Percentiles rank a stretch among this genome's conserved stretches.
These are phyloP conservation scores for Sterna hirundo DNA, from an alignment of 2,113 vertebrate species.

Conservation along the genomic window DNA sequence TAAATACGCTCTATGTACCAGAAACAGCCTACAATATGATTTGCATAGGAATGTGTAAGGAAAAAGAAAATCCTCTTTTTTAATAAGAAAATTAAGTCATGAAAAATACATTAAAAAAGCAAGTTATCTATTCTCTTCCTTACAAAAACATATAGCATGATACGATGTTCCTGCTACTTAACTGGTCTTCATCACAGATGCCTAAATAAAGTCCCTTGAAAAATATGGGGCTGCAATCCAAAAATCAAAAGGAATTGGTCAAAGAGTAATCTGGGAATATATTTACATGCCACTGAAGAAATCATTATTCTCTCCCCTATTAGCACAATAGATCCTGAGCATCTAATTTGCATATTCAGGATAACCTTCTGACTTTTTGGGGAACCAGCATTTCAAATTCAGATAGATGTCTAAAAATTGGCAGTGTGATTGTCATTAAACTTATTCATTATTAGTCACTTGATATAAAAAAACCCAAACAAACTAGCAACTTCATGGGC, in stretches of 20 bases:
- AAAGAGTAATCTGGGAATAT: neutral
- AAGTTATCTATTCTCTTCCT: neutral
- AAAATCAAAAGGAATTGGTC: neutral
- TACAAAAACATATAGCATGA: neutral
- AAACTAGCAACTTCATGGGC: neutral
- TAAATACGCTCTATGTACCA: neutral
- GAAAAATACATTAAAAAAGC: neutral
- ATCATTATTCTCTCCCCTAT: neutral
- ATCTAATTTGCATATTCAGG: neutral
- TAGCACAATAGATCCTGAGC: neutral
- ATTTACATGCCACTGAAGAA: neutral
- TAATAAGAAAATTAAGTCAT: neutral
- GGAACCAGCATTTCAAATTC: neutral
- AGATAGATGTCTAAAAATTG: neutral
- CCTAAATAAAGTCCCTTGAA: neutral
- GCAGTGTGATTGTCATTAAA: neutral
- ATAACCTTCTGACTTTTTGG: neutral
- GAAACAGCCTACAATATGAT: neutral
- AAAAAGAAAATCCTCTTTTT: neutral
- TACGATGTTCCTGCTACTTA: neutral
- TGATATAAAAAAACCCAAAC: neutral
- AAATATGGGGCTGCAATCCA: neutral
- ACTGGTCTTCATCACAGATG: neutral
- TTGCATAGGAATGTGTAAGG: neutral
- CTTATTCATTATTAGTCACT: neutral